phyloP scores from a whole-genome alignment of 1,140 invertebrate species.

The Triops longicaudatus region DNA sequence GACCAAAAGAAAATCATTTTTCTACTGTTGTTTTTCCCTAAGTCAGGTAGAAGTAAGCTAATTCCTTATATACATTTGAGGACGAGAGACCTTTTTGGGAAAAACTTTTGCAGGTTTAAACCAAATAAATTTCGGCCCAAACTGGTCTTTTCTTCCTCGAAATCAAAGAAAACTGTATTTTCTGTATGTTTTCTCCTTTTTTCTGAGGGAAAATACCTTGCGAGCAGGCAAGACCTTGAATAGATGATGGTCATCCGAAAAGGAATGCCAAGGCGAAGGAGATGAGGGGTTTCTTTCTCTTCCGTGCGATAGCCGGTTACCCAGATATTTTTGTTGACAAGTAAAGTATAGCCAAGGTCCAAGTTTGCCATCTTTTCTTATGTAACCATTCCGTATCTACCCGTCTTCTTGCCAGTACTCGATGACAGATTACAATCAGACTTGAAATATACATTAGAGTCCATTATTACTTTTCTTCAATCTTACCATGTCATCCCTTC shows the following conservation, averaged over 20 bases:
- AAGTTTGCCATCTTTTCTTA: background rate
- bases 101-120: background rate
- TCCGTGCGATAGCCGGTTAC: background rate
- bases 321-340: background rate
- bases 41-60: background rate
- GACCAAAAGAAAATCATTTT: background rate
- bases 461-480: background rate
- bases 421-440: constrained; percentile 6
- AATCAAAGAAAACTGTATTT: background rate
- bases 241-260: background rate
- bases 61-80: background rate
- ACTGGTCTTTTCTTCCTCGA: too few relatives aligned
- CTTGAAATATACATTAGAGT: background rate
- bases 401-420: background rate
- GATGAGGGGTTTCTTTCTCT: background rate
- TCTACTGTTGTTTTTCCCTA: background rate
- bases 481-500: background rate
- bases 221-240: background rate
- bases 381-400: background rate
- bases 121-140: too few relatives aligned
- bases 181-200: background rate
- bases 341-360: background rate
- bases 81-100: background rate
- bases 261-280: background rate
- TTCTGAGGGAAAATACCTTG: background rate